phyloP scores from a whole-genome alignment of 2,797 vertebrate genomes.

The Poeciliopsis turneri region DNA sequence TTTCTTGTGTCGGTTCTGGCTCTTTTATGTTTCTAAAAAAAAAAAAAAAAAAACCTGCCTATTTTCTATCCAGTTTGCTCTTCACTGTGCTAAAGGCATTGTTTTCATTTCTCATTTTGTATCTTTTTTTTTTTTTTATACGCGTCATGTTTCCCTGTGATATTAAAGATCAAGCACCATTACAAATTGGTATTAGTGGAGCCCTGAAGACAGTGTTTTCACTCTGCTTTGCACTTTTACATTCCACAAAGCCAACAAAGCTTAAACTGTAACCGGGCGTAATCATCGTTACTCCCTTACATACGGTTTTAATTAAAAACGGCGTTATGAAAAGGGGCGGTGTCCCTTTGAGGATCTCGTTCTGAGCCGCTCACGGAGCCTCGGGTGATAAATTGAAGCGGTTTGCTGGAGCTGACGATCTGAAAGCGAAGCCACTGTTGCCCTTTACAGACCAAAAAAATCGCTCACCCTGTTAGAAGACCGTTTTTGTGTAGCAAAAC shows the following conservation, averaged over 20 bases:
- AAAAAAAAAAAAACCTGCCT: background rate
- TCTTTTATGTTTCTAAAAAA: background rate
- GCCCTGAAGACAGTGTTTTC: background rate
- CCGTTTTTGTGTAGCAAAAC: background rate
- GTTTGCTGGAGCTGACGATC: background rate
- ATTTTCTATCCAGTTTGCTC: background rate
- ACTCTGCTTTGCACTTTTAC: conserved; percentile 3
- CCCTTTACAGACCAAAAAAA: background rate
- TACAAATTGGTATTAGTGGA: conserved; percentile 13
- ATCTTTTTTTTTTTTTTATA: background rate
- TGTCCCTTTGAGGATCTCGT: background rate
- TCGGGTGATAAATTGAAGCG: background rate
- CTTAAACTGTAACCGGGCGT: background rate
- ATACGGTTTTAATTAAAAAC: conserved; percentile 6
- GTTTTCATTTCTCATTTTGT: background rate
- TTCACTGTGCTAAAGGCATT: conserved; percentile 10
- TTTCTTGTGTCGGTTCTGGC: background rate
- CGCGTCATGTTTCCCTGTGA: background rate
- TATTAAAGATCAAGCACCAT: conserved; percentile 22
- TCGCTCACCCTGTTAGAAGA: background rate
- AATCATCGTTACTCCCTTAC: background rate
- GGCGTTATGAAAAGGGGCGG: background rate
- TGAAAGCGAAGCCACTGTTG: background rate
- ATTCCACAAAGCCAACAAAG: conserved; percentile 1
- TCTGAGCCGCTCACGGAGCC: background rate